Evolutionary conservation across 2,888 invertebrate genomes (phyloP).

Genomic region (Empis livida): DNA sequence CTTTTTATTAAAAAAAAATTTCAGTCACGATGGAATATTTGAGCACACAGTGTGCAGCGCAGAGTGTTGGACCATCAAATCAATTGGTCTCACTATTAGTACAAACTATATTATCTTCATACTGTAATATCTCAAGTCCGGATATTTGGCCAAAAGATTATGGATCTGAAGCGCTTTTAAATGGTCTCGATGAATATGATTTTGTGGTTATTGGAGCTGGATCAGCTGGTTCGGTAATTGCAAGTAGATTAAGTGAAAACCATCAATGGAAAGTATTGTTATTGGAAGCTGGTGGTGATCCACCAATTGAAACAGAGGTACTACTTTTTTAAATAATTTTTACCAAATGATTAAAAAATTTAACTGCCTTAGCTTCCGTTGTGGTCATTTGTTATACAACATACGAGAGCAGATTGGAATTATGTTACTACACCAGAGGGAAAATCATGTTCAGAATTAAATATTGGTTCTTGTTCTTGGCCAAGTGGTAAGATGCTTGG

Average conservation of each 20-base stretch:
- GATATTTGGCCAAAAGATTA: constrained; percentile 41
- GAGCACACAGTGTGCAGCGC: constrained; percentile 24
- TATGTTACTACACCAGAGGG: constrained; percentile 21
- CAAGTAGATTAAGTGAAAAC: constrained; percentile 21
- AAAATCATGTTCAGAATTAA: constrained; percentile 21
- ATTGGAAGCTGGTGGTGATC: constrained; percentile 20
- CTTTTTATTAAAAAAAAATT: too few relatives aligned
- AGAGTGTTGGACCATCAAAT: constrained; percentile 13
- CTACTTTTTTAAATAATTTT: constrained; percentile 14
- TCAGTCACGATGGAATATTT: constrained; percentile 29
- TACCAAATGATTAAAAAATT: constrained; percentile 35
- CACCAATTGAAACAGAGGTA: constrained; percentile 19
- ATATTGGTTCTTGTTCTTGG: constrained; percentile 35
- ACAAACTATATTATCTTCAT: constrained; percentile 41
- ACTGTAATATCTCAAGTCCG: constrained; percentile 39
- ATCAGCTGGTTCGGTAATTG: constrained; percentile 14
- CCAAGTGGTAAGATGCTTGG: constrained; percentile 52
- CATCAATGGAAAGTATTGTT: constrained; percentile 18
- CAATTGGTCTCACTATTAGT: constrained; percentile 41
- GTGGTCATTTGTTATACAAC: constrained; percentile 17
- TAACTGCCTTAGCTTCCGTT: constrained; percentile 19
- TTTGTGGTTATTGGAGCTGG: constrained; percentile 12
- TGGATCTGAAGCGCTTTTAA: constrained; percentile 17
- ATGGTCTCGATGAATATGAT: constrained; percentile 15
- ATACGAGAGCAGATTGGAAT: constrained; percentile 21